Conservation (phyloP, 1,140 invertebrate genomes). For the Portunus trituberculatus region DNA sequence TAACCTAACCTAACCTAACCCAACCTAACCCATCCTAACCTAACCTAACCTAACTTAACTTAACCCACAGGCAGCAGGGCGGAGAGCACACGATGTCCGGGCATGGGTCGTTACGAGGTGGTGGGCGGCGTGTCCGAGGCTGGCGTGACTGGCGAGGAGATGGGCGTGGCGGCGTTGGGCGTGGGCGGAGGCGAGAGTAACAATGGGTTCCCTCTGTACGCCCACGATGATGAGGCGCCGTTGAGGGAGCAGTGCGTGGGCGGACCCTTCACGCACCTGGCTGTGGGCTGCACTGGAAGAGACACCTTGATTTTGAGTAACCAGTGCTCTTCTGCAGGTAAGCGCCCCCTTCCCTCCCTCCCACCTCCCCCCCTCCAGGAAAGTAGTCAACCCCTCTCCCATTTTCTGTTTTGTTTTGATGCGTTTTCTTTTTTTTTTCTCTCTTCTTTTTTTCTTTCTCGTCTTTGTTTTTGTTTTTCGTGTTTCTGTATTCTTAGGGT, state of each 20-base stretch:
- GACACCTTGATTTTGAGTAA: constrained; percentile 50
- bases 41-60: not conserved
- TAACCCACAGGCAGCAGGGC: constrained; percentile 40
- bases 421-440: no score
- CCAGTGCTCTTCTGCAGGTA: constrained; percentile 40
- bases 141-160: not conserved
- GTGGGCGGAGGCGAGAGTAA: not conserved
- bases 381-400: not conserved
- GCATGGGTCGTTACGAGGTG: constrained; percentile 51
- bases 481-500: no score
- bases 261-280: constrained; percentile 35
- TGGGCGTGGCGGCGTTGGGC: not conserved
- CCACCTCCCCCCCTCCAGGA: not conserved
- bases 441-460: no score
- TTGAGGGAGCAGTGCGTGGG: constrained; percentile 12
- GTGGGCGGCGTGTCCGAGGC: not conserved
- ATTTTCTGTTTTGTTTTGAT: no score
- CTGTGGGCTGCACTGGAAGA: constrained; percentile 42
- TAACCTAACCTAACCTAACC: no score
- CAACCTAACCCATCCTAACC: not conserved
- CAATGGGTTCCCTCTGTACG: not conserved
- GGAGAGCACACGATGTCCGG: constrained; percentile 44
- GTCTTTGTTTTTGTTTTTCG: no score
- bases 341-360: not conserved
- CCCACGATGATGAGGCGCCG: not conserved